phyloP scores from a whole-genome alignment of 1,140 invertebrate species.

The Hycleus phaleratus region DNA sequence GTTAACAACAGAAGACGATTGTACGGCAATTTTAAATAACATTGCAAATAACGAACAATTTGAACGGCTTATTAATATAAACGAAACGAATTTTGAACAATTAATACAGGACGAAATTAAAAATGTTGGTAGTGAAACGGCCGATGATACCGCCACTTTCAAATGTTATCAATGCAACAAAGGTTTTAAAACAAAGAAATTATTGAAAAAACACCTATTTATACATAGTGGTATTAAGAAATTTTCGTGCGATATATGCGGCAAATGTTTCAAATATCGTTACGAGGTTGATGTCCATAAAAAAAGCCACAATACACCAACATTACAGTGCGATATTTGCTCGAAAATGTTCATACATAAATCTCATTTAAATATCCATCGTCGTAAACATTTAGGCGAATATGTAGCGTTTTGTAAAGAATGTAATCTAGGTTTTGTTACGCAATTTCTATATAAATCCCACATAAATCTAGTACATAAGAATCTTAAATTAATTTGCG shows the following conservation, averaged over 20 bases:
- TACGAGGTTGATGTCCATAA: slow-evolving; percentile 45
- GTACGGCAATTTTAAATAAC: slow-evolving; percentile 30
- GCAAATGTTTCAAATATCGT: slow-evolving; percentile 28
- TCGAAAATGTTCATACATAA: slow-evolving; percentile 59
- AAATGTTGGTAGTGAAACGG: neutral
- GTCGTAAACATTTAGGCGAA: slow-evolving; percentile 52
- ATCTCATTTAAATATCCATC: slow-evolving; percentile 56
- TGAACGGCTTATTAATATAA: slow-evolving; percentile 19
- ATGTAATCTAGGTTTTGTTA: slow-evolving; percentile 30
- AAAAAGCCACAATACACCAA: slow-evolving; percentile 39
- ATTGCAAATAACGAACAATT: slow-evolving; percentile 30
- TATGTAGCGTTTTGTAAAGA: slow-evolving; percentile 26
- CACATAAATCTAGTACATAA: slow-evolving; percentile 27
- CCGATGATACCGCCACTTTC: slow-evolving; percentile 4
- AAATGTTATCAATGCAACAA: slow-evolving; percentile 45
- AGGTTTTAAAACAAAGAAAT: slow-evolving; percentile 45
- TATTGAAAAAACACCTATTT: slow-evolving; percentile 51
- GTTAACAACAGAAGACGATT: slow-evolving; percentile 31
- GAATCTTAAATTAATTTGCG: slow-evolving; percentile 17
- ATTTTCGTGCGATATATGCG: slow-evolving; percentile 47
- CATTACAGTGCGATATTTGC: slow-evolving; percentile 35
- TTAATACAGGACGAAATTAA: slow-evolving; percentile 4
- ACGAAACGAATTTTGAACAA: neutral
- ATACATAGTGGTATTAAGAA: slow-evolving; percentile 54
- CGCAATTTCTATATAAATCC: slow-evolving; percentile 20